Conservation (phyloP, 2,113 vertebrate genomes). For the Zingel zingel region DNA sequence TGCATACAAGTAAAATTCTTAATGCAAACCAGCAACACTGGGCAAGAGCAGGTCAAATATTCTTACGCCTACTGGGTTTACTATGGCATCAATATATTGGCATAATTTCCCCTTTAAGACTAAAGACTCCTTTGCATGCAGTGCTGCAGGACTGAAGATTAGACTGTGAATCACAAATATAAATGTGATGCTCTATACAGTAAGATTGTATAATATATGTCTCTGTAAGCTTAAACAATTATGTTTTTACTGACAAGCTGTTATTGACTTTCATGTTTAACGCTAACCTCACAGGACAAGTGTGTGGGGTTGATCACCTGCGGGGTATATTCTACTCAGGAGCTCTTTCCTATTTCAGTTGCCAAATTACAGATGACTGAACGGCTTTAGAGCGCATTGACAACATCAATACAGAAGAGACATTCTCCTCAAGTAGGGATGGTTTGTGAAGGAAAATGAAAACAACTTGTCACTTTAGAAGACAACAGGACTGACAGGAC, state of each 20-base stretch:
- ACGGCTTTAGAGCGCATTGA: slow-evolving; percentile 15
- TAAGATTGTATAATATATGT: slow-evolving; percentile 10
- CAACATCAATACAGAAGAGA: slow-evolving; percentile 53
- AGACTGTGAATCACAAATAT: slow-evolving; percentile 26
- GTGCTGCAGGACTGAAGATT: slow-evolving; percentile 25
- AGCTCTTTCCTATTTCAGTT: slow-evolving; percentile 16
- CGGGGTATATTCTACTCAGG: slow-evolving; percentile 5
- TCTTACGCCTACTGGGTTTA: slow-evolving; percentile 24
- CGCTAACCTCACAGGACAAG: slow-evolving; percentile 22
- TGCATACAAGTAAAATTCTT: slow-evolving; percentile 12
- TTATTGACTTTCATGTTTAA: slow-evolving; percentile 19
- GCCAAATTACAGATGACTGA: slow-evolving; percentile 41
- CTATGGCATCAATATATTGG: slow-evolving; percentile 31
- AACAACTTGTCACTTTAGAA: slow-evolving; percentile 48
- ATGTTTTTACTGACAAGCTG: slow-evolving; percentile 8
- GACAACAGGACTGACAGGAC: slow-evolving; percentile 56
- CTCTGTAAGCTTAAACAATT: slow-evolving; percentile 16
- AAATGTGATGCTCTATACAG: slow-evolving; percentile 20
- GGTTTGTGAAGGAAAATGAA: slow-evolving; percentile 53
- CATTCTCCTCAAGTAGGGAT: slow-evolving; percentile 47
- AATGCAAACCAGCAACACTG: slow-evolving; percentile 27
- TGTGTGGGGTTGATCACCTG: slow-evolving; percentile 36
- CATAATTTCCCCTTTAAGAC: slow-evolving; percentile 14
- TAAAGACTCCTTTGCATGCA: slow-evolving; percentile 12
- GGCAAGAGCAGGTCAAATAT: slow-evolving; percentile 48